phyloP scores from a whole-genome alignment of 2,113 vertebrate genomes.

The Menura novaehollandiae region DNA sequence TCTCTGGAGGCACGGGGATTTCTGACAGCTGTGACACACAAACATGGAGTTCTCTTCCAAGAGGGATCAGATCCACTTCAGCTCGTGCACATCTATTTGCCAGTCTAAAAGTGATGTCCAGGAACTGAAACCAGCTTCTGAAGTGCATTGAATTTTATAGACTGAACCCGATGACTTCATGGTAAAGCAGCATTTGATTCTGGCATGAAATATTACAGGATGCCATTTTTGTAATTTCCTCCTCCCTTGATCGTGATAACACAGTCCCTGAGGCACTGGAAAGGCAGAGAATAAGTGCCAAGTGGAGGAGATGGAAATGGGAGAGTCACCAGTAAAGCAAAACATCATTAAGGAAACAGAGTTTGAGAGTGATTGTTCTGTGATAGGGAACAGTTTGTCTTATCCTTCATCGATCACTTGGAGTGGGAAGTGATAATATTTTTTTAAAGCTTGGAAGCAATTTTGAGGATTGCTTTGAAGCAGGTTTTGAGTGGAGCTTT shows the following conservation, averaged over 20 bases:
- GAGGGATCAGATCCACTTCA: background rate
- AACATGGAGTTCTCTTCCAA: background rate
- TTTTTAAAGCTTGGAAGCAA: constrained; percentile 8
- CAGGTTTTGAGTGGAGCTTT: background rate
- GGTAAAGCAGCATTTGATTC: background rate
- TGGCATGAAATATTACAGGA: background rate
- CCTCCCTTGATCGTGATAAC: background rate
- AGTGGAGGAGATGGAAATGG: background rate
- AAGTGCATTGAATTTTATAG: background rate
- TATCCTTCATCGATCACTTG: background rate
- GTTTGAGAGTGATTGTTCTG: background rate
- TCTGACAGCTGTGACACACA: background rate
- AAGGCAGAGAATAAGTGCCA: background rate
- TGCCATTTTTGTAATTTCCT: constrained; percentile 27
- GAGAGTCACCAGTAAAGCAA: background rate
- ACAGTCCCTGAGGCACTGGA: background rate
- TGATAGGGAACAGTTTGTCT: background rate
- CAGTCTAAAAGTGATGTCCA: background rate
- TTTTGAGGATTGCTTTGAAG: background rate
- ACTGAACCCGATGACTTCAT: background rate
- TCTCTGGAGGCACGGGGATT: background rate
- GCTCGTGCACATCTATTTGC: background rate
- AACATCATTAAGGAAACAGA: background rate
- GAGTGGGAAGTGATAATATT: background rate
- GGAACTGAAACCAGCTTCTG: background rate